These are phyloP conservation scores for Thecophora atra DNA, from an alignment of 2,888 invertebrate species.

Conservation along the genomic window DNA sequence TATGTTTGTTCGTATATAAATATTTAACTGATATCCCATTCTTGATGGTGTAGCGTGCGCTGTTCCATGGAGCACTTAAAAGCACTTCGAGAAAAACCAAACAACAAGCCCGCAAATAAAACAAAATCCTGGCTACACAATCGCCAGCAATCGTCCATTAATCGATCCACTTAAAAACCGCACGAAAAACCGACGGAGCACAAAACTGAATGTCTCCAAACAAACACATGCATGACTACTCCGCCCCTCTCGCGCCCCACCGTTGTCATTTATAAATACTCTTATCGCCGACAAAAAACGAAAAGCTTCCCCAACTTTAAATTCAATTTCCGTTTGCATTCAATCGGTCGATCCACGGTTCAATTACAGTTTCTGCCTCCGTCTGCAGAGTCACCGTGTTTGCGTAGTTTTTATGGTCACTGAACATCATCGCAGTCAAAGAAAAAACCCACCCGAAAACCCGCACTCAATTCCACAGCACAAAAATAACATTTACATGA, in stretches of 20 bases:
- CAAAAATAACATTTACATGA: neutral
- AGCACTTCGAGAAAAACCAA: neutral
- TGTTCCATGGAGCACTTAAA: neutral
- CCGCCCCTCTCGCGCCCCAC: neutral
- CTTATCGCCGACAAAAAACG: neutral
- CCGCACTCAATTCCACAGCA: conserved; percentile 34
- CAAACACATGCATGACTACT: too few species aligned
- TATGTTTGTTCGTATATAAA: neutral
- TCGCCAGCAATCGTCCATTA: conserved; percentile 23
- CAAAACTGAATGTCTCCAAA: neutral
- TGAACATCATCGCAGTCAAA: neutral
- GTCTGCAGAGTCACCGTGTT: neutral
- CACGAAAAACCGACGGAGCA: neutral
- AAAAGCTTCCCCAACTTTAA: conserved; percentile 2
- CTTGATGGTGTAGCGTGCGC: too few species aligned
- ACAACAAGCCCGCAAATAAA: neutral
- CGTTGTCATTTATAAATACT: neutral
- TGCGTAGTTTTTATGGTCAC: too few species aligned
- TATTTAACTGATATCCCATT: neutral
- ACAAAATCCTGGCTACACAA: conserved; percentile 20
- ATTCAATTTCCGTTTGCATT: conserved; percentile 20
- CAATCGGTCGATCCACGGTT: conserved; percentile 11
- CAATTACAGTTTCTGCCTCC: neutral
- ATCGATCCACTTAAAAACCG: conserved; percentile 25
- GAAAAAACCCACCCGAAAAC: conserved; percentile 25